Base-by-base conservation (phyloP, 2,888 invertebrate species). In the Argyresthia albistria region DNA sequence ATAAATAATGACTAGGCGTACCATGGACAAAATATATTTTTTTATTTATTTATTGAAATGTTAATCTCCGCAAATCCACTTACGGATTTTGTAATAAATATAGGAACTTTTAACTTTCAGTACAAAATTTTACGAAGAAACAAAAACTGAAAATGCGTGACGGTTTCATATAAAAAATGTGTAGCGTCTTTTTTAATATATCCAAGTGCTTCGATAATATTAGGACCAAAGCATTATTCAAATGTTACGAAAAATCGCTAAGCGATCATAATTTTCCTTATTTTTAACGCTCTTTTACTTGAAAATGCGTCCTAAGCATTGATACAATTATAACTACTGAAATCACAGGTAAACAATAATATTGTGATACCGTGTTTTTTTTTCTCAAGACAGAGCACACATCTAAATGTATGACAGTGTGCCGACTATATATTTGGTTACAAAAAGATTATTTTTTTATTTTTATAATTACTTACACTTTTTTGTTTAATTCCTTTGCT, bases 1-100 rank as follows among this genome's bases (percentile, higher is more conserved):
- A 78, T 77, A 76, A 79, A 80, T 82, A 83, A 83, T 84, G 86
- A 84, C 86, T 84, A 84, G 86, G 77, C 73, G 70, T 80, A 80
- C 77, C 80, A 69, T 81, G 80, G 76, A 82, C 78, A 77, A 73
- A 75, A 76, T 70, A 74, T 66, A 71, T 73, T 69, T 70, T 46
- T 66, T 62, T 62, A 63, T 64, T 59, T 37, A 16, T 46, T 35
- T 8, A 36, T 15, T 37, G 16, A 58, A 60, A 59, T 59, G 61
- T 66, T 63, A 55, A 58, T 60, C 62, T 62, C 65, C 61, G 67
- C 66, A 62, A 64, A 67, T 65, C 67, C 58, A 60, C 64, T 65
- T 71, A 66, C 59, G 59, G 64, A 59, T 67, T 65, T 66, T 68
- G 69, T 72, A 76, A 76, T 78, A 78, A 79, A 75, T 80, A 82